Conservation (phyloP, 2,888 invertebrate genomes). For the Cephus spinipes region DNA sequence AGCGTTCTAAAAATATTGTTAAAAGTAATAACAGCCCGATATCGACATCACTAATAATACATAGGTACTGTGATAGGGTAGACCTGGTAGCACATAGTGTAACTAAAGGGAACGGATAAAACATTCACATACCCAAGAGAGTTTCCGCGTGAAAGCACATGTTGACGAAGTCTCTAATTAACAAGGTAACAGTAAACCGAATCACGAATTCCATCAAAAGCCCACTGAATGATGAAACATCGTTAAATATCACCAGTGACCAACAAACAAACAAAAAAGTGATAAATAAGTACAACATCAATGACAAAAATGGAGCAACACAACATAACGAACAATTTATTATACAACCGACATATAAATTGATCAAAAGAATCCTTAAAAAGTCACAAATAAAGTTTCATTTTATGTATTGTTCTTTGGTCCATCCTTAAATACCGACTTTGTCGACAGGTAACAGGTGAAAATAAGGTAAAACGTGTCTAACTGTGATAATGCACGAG, state of each 20-base stretch:
- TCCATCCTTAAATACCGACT: background rate
- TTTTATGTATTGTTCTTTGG: background rate
- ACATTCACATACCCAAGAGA: background rate
- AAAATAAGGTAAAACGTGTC: background rate
- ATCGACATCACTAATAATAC: background rate
- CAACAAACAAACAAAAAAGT: background rate
- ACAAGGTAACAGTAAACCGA: background rate
- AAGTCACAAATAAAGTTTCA: background rate
- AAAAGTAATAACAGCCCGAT: background rate
- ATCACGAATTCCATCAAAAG: background rate
- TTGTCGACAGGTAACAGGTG: background rate
- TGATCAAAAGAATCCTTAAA: background rate
- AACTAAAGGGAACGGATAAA: background rate
- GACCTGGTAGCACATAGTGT: background rate
- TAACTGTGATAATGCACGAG: background rate
- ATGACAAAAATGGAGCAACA: background rate
- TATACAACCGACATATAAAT: background rate
- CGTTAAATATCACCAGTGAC: background rate
- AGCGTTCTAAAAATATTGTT: background rate
- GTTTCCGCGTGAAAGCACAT: background rate
- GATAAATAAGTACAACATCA: background rate
- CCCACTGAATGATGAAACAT: background rate
- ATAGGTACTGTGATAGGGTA: background rate
- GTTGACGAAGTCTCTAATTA: background rate
- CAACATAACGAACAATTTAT: background rate